phyloP scores from a whole-genome alignment of 2,888 invertebrate genomes.

The Erebia ligea region DNA sequence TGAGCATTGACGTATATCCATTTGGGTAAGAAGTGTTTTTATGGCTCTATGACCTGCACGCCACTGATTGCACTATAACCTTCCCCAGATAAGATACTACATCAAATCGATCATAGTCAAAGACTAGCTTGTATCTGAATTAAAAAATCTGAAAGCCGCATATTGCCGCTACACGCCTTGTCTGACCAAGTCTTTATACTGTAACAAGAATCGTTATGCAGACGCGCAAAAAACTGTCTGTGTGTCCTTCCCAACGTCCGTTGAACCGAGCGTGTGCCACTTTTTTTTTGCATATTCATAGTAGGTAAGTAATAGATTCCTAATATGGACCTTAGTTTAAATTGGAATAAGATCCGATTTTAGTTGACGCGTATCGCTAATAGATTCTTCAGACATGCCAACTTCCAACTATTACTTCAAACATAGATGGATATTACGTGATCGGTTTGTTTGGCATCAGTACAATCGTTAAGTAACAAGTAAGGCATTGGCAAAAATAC shows the following conservation, averaged over 20 bases:
- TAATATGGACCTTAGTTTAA: constrained; percentile 10
- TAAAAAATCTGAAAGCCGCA: neutral
- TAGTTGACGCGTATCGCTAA: neutral
- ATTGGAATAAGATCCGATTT: neutral
- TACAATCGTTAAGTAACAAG: too few relatives aligned
- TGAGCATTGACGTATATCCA: too few relatives aligned
- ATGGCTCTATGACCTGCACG: too few relatives aligned
- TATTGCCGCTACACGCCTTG: neutral
- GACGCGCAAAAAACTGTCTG: constrained; percentile 37
- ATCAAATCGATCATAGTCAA: too few relatives aligned
- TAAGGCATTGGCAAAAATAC: too few relatives aligned
- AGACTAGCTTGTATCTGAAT: neutral
- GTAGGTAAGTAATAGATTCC: neutral
- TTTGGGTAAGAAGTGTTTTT: too few relatives aligned
- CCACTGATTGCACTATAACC: too few relatives aligned
- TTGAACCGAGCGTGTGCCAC: constrained; percentile 37
- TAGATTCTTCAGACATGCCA: constrained; percentile 9
- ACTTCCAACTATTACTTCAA: too few relatives aligned
- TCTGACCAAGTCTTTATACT: neutral
- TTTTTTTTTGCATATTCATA: constrained; percentile 20
- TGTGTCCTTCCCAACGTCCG: constrained; percentile 36
- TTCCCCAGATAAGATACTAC: too few relatives aligned
- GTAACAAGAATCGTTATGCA: constrained; percentile 29
- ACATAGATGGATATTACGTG: neutral
- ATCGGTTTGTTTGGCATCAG: too few relatives aligned